Conservation (phyloP, 2,113 vertebrate genomes). For the Lepisosteus osseus region DNA sequence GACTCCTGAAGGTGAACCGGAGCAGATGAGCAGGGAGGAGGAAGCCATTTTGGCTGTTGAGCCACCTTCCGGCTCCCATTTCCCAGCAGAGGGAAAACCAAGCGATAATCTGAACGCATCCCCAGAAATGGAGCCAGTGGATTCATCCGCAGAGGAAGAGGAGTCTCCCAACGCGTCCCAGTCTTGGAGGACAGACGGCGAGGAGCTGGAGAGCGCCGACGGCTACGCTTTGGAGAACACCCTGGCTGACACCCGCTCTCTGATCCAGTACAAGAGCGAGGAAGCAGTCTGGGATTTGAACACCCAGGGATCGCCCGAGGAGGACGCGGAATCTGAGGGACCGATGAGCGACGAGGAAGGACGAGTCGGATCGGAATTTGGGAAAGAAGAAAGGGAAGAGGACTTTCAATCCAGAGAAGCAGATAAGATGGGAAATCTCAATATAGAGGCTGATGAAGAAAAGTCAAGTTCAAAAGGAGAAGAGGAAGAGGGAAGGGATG, state of each 20-base stretch:
- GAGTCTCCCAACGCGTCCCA: slow-evolving; percentile 56
- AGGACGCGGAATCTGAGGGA: slow-evolving; percentile 52
- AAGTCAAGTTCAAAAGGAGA: slow-evolving; percentile 33
- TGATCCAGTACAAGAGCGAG: slow-evolving; percentile 67
- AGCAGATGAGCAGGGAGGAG: slow-evolving; percentile 35
- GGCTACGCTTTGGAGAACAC: slow-evolving; percentile 71
- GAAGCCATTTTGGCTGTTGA: no score
- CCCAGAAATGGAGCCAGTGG: slow-evolving; percentile 13
- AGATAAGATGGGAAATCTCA: slow-evolving; percentile 68
- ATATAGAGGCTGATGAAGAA: slow-evolving; percentile 54
- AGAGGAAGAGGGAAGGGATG: slow-evolving; percentile 27
- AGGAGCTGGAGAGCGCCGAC: slow-evolving; percentile 53
- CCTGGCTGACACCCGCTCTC: slow-evolving; percentile 61
- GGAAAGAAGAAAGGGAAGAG: slow-evolving; percentile 32
- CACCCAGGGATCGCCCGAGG: slow-evolving; percentile 49
- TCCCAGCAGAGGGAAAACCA: background rate
- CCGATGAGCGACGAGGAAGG: slow-evolving; percentile 51
- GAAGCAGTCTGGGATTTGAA: slow-evolving; percentile 51
- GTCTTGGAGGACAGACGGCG: slow-evolving; percentile 49
- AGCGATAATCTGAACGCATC: background rate
- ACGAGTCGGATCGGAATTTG: slow-evolving; percentile 33
- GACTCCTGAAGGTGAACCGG: slow-evolving; percentile 42
- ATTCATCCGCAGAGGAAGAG: slow-evolving; percentile 24
- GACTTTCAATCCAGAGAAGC: slow-evolving; percentile 46
- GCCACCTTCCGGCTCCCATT: background rate